phyloP scores from a whole-genome alignment of 2,797 vertebrate genomes.

The Babyrousa celebensis region DNA sequence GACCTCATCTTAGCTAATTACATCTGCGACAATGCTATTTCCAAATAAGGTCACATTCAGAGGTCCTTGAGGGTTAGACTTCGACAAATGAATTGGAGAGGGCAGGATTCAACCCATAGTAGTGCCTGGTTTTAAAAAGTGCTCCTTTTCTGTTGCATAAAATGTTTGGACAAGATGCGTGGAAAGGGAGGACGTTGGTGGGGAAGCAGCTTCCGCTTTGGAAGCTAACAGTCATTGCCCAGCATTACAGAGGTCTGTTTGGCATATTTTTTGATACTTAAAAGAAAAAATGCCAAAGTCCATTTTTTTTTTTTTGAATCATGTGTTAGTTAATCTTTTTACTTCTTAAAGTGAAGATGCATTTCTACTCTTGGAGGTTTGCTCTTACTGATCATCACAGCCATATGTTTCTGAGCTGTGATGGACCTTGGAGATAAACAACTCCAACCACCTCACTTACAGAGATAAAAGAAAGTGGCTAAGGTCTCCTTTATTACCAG shows the following conservation, averaged over 20 bases:
- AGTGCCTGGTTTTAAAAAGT: background rate
- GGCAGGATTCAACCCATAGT: no score
- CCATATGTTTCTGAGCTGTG: background rate
- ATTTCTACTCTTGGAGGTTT: background rate
- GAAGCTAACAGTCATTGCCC: background rate
- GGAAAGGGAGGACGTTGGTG: background rate
- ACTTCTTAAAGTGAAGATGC: background rate
- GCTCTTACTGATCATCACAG: background rate
- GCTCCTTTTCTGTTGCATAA: background rate
- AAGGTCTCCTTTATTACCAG: background rate
- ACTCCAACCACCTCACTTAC: background rate
- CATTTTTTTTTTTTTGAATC: background rate
- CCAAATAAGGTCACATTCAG: background rate
- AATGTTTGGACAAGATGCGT: background rate
- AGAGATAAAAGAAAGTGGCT: background rate
- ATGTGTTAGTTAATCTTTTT: background rate
- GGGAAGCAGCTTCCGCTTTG: background rate
- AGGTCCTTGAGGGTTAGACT: background rate
- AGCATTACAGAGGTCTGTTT: background rate
- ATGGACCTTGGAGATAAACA: background rate
- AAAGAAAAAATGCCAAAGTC: background rate
- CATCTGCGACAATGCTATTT: background rate
- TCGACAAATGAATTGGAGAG: background rate
- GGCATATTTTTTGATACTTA: background rate
- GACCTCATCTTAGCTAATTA: background rate